These are phyloP conservation scores for Ochotona curzoniae DNA, from an alignment of 2,113 vertebrate species.

Conservation along the genomic window DNA sequence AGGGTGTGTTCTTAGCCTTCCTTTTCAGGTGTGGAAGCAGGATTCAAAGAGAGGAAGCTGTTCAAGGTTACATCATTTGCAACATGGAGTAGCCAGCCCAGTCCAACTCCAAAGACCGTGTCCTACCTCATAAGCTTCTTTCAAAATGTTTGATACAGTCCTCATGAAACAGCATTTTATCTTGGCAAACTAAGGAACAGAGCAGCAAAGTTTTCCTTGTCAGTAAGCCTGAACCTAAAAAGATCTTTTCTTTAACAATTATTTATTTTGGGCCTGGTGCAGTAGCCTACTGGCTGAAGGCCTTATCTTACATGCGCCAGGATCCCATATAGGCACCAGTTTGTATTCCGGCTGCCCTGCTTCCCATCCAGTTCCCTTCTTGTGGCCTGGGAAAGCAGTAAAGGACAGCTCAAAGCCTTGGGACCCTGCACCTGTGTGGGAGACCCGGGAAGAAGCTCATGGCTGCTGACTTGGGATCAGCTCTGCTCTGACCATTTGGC, in stretches of 20 bases:
- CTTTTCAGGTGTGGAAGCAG: not conserved
- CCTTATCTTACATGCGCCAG: no score
- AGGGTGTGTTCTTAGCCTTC: not conserved
- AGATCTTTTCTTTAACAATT: not conserved
- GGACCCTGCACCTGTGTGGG: no score
- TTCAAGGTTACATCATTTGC: not conserved
- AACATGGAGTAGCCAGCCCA: not conserved
- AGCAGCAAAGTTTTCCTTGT: not conserved
- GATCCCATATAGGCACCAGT: no score
- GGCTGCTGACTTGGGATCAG: no score
- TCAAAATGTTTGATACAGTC: not conserved
- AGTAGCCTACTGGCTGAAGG: no score
- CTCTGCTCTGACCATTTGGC: no score
- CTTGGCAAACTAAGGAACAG: slow-evolving; percentile 41
- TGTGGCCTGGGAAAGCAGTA: no score
- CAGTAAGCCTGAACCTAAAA: slow-evolving; percentile 16
- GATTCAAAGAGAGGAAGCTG: not conserved
- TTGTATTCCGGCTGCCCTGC: no score
- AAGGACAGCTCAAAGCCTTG: no score
- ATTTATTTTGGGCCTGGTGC: no score
- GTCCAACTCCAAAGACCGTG: not conserved
- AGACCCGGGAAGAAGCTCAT: no score
- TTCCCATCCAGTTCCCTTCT: no score
- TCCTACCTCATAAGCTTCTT: not conserved
- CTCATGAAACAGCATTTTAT: slow-evolving; percentile 17